Percentiles rank a stretch among this genome's conserved stretches.
Evolutionary conservation across 2,113 vertebrate species (phyloP).

Genomic region (Stigmatopora nigra): DNA sequence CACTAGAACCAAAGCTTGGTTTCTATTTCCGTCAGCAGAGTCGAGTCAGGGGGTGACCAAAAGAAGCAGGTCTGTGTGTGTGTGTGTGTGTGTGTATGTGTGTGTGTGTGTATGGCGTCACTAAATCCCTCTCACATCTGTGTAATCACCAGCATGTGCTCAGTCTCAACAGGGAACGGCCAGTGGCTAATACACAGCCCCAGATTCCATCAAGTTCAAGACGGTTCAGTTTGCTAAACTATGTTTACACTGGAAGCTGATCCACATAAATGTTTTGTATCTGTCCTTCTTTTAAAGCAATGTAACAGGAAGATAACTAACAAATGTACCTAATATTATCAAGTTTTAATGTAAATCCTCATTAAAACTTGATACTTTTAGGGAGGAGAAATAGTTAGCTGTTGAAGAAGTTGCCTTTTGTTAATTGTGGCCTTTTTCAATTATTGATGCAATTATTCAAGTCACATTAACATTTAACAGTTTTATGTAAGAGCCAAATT

Average conservation of each 20-base stretch:
- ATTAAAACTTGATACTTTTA: no score
- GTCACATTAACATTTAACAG: no score
- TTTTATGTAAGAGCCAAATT: no score
- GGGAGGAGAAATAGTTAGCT: no score
- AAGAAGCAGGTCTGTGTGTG: slow-evolving; percentile 22
- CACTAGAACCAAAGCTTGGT: neutral
- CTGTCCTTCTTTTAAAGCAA: neutral
- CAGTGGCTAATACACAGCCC: slow-evolving; percentile 9
- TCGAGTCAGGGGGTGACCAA: slow-evolving; percentile 15
- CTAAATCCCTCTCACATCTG: slow-evolving; percentile 61
- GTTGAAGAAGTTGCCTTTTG: neutral
- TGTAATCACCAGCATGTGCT: slow-evolving; percentile 63
- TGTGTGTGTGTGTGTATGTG: slow-evolving; percentile 5
- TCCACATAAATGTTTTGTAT: neutral
- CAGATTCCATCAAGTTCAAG: neutral
- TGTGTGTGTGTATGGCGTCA: slow-evolving; percentile 1
- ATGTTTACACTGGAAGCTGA: neutral
- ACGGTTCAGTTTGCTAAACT: neutral
- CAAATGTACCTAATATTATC: neutral
- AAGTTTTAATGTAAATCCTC: no score
- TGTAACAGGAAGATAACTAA: neutral
- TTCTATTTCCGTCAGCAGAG: slow-evolving; percentile 15
- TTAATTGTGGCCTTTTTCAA: no score
- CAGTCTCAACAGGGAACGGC: slow-evolving; percentile 32
- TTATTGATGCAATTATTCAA: no score